Evolutionary conservation across 2,113 vertebrate species (phyloP).

Genomic region (Leptobrachium ailaonicum): DNA sequence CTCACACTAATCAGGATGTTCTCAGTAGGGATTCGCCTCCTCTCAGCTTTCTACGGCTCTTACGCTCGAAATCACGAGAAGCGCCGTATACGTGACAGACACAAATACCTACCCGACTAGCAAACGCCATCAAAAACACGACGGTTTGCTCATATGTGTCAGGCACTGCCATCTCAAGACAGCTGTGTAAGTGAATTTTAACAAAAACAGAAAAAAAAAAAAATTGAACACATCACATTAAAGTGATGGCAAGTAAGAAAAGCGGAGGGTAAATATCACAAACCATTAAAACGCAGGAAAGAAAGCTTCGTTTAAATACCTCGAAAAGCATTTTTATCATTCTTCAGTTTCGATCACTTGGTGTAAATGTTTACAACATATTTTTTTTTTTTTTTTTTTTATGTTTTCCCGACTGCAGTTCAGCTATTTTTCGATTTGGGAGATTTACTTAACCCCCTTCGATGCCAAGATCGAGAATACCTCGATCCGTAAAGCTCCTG

Average conservation of each 20-base stretch:
- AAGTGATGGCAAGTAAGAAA: slow-evolving; percentile 37
- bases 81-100: slow-evolving; percentile 48
- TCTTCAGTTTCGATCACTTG: too few species aligned
- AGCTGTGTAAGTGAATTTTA: slow-evolving; percentile 44
- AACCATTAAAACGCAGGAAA: slow-evolving; percentile 18
- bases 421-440: too few species aligned
- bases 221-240: slow-evolving; percentile 31
- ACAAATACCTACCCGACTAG: slow-evolving; percentile 31
- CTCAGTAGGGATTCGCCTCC: slow-evolving; percentile 31
- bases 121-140: slow-evolving; percentile 33
- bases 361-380: too few species aligned
- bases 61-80: slow-evolving; percentile 41
- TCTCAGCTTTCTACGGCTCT: slow-evolving; percentile 28
- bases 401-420: too few species aligned
- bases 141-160: slow-evolving; percentile 33
- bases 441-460: too few species aligned
- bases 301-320: neutral
- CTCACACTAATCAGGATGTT: slow-evolving; percentile 27
- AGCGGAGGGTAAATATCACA: slow-evolving; percentile 6
- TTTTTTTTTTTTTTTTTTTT: too few species aligned
- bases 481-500: too few species aligned
- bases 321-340: too few species aligned
- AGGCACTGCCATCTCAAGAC: slow-evolving; percentile 34
- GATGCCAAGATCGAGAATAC: too few species aligned
- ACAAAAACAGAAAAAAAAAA: slow-evolving; percentile 40